Base-by-base conservation (phyloP, 2,797 vertebrate species). In the Poecilia gillii region DNA sequence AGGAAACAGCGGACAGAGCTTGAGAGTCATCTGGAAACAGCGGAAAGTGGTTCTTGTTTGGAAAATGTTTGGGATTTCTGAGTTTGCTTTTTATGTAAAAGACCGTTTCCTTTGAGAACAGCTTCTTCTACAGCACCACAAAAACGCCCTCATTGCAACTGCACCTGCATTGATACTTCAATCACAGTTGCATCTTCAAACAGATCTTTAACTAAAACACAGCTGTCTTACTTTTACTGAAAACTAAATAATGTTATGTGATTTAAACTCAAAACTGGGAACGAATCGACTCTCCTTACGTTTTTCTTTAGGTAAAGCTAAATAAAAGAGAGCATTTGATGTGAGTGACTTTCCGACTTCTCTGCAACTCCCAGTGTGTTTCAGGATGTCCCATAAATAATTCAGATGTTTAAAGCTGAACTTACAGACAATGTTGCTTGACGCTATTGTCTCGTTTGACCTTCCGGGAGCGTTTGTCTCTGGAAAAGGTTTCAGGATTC, bases 1-100 rank as follows among this genome's bases (percentile, higher is more conserved):
- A 87, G 83, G 85, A 91, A 91, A 86, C 76, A 5, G 76, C 31
- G 16, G 49, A 41, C 64, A 20, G 31, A 71, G 47, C n/a, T 20
- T n/a, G n/a, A 68, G 64, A 18, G 16, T 4, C 36, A 51, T 57
- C n/a, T 53, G 25, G 80, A 68, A 74, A 45, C 68, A 51, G 39
- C 47, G 13, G 31, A 73, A 73, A 33, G 31, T 23, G 14, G 7
- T 39, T 55, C 28, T 66, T 39, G 51, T 49, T 73, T 64, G 16
- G 45, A 41, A 12, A 75, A 75, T 33, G 12, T 28, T 75, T 49
- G 73, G 43, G 51, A 31, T 64, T 13, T 68, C 2, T 39, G 25
- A 73, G 25, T 74, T 75, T 55, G n/a, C 28, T 43, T 66, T 23
- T 68, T 4, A 25, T 68, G 25, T 49, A 68, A 45, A 73, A 25